Evolutionary conservation across 2,888 invertebrate species (phyloP).

Genomic region (Rutpela maculata): DNA sequence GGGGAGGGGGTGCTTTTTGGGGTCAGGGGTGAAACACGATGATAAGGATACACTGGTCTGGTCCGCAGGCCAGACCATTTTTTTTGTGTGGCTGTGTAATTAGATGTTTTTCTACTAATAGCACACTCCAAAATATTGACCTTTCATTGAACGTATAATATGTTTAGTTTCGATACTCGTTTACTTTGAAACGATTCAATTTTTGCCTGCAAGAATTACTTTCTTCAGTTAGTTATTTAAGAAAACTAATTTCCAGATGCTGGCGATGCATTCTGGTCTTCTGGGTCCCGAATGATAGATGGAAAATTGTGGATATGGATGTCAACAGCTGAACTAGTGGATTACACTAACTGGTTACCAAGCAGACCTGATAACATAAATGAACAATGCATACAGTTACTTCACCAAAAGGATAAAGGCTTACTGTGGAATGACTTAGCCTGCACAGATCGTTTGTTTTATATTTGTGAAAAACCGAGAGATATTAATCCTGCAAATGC

Average conservation of each 20-base stretch:
- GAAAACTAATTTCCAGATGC: not conserved
- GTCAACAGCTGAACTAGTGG: conserved; percentile 22
- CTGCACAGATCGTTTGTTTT: conserved; percentile 15
- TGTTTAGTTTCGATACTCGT: too few relatives aligned
- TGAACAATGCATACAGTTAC: conserved; percentile 20
- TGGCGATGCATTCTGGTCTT: conserved; percentile 17
- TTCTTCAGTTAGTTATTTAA: too few relatives aligned
- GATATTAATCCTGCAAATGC: not conserved
- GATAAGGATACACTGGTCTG: too few relatives aligned
- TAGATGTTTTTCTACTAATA: too few relatives aligned
- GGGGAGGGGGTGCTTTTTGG: too few relatives aligned
- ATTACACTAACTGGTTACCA: conserved; percentile 22
- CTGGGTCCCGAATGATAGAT: conserved; percentile 23
- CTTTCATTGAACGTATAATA: too few relatives aligned
- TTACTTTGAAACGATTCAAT: too few relatives aligned
- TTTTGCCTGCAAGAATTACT: too few relatives aligned
- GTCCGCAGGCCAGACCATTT: too few relatives aligned
- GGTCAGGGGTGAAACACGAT: too few relatives aligned
- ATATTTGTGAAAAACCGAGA: conserved; percentile 30
- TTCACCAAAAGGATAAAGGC: not conserved
- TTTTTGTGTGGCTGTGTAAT: too few relatives aligned
- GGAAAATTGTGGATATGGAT: conserved; percentile 36
- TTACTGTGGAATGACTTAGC: conserved; percentile 28
- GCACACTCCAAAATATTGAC: too few relatives aligned
- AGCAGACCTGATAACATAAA: conserved; percentile 24